phyloP scores from a whole-genome alignment of 2,797 vertebrate species.

The Apogon hyalosoma region DNA sequence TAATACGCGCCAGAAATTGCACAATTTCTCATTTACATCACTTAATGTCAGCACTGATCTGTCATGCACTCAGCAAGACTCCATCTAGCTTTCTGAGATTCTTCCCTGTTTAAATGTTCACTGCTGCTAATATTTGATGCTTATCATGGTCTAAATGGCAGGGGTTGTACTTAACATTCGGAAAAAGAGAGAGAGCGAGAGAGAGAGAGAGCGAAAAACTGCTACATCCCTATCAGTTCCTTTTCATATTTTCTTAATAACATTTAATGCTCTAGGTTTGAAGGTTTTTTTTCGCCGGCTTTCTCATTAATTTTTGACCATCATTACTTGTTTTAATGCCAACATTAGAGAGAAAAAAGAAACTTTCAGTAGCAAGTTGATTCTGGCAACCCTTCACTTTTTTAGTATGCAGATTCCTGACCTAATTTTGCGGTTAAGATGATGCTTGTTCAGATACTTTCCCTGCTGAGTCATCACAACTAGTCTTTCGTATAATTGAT shows the following conservation, averaged over 20 bases:
- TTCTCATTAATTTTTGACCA: conserved; percentile 27
- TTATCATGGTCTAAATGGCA: conserved; percentile 53
- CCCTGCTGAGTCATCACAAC: conserved; percentile 44
- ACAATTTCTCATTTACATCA: conserved; percentile 64
- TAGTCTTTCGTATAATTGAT: conserved; percentile 24
- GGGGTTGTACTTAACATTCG: conserved; percentile 5
- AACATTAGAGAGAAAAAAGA: conserved; percentile 18
- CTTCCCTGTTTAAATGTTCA: conserved; percentile 37
- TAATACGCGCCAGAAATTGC: conserved; percentile 51
- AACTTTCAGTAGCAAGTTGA: conserved; percentile 13
- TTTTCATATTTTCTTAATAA: conserved; percentile 21
- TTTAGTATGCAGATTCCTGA: conserved; percentile 23
- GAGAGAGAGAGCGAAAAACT: no score
- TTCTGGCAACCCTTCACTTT: conserved; percentile 6
- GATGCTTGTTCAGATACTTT: conserved; percentile 26
- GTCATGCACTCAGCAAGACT: conserved; percentile 55
- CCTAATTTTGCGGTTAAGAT: conserved; percentile 20
- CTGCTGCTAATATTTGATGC: conserved; percentile 38
- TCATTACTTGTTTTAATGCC: conserved; percentile 4
- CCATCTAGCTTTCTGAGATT: conserved; percentile 38
- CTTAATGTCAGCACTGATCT: conserved; percentile 57
- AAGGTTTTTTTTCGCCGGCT: conserved; percentile 5
- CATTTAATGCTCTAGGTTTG: conserved; percentile 23
- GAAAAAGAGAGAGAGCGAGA: neutral
- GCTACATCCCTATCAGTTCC: conserved; percentile 10